These are phyloP conservation scores for Leucania comma DNA, from an alignment of 2,888 invertebrate species.

Conservation along the genomic window DNA sequence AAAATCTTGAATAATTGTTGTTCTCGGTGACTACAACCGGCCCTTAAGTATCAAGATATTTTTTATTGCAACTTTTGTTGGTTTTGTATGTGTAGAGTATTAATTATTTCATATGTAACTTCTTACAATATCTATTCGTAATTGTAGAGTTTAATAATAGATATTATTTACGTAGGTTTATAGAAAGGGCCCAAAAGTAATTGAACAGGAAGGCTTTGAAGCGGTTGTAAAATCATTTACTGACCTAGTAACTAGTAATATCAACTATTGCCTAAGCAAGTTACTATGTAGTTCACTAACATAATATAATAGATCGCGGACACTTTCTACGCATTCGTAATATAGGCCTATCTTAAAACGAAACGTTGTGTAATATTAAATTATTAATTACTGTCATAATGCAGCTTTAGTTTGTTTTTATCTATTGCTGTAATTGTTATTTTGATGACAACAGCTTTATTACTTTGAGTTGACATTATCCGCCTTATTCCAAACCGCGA, in stretches of 20 bases:
- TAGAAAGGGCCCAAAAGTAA: slow-evolving; percentile 17
- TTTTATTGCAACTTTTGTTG: no score
- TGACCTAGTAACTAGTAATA: slow-evolving; percentile 16
- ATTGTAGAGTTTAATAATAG: not conserved
- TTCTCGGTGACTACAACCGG: no score
- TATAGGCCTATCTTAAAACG: slow-evolving; percentile 28
- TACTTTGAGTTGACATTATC: not conserved
- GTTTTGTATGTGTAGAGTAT: no score
- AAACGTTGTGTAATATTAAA: slow-evolving; percentile 33
- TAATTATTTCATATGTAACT: no score
- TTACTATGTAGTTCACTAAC: slow-evolving; percentile 36
- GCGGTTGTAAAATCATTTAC: slow-evolving; percentile 27
- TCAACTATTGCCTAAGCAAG: slow-evolving; percentile 44
- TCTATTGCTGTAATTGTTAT: not conserved
- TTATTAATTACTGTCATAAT: slow-evolving; percentile 29
- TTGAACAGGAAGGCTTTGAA: slow-evolving; percentile 37
- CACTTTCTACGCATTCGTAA: slow-evolving; percentile 55
- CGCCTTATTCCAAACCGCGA: no score
- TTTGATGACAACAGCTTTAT: not conserved
- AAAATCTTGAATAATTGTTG: no score
- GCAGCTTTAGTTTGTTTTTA: not conserved
- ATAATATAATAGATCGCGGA: slow-evolving; percentile 47
- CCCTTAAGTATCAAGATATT: no score
- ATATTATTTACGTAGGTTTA: not conserved
- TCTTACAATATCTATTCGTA: not conserved